Evolutionary conservation across 2,113 vertebrate species (phyloP).

Genomic region (Menura novaehollandiae): DNA sequence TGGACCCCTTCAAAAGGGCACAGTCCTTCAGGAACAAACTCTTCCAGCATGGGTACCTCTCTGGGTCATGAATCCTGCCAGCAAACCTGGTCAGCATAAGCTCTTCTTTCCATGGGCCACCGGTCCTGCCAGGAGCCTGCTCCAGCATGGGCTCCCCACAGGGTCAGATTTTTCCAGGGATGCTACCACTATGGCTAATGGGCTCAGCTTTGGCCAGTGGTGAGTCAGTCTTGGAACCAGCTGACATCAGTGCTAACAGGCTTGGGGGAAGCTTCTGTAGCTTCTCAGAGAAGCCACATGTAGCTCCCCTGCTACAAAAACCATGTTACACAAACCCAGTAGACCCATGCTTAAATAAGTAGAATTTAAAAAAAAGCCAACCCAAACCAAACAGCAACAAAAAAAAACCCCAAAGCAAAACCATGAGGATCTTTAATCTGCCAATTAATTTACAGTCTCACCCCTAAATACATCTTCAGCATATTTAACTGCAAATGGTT

Average conservation of each 20-base stretch:
- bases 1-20: background rate
- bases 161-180: background rate
- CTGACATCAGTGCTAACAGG: background rate
- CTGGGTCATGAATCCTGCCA: no score
- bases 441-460: background rate
- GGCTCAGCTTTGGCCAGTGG: accelerated
- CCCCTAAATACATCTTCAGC: background rate
- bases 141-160: accelerated
- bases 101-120: no score
- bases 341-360: background rate
- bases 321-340: background rate
- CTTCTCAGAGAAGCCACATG: background rate
- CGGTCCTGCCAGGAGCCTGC: background rate
- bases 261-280: background rate
- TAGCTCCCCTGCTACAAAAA: accelerated
- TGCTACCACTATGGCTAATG: accelerated
- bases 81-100: background rate
- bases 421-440: background rate
- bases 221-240: accelerated
- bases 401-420: background rate
- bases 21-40: background rate
- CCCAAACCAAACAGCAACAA: background rate
- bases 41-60: background rate
- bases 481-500: background rate
- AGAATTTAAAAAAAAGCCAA: background rate